phyloP scores from a whole-genome alignment of 2,113 vertebrate genomes.

The Peucedramus taeniatus region DNA sequence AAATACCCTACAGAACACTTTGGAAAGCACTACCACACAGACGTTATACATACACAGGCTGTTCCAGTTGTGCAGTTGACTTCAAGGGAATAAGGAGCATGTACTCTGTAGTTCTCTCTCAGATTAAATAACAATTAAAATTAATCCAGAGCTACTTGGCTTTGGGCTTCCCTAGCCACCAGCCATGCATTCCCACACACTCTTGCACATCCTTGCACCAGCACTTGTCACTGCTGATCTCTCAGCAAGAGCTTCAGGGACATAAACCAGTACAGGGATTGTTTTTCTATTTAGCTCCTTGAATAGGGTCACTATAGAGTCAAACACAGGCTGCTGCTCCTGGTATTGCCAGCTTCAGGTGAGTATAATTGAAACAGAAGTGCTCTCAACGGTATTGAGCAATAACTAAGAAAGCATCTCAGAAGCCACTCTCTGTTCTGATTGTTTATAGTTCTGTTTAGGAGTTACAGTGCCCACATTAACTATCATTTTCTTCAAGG shows the following conservation, averaged over 20 bases:
- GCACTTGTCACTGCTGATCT: not conserved
- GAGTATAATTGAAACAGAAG: not conserved
- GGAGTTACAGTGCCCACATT: not conserved
- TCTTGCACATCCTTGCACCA: not conserved
- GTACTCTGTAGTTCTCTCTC: not conserved
- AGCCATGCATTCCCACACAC: not conserved
- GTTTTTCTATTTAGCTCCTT: not conserved
- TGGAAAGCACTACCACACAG: not conserved
- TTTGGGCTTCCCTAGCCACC: not conserved
- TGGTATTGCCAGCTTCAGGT: not conserved
- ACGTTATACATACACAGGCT: not conserved
- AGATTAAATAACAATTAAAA: slow-evolving; percentile 11
- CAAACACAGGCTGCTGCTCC: not conserved
- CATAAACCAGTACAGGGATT: not conserved
- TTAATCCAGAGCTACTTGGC: not conserved
- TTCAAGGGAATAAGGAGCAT: not conserved
- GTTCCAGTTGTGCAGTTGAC: not conserved
- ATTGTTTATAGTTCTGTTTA: not conserved
- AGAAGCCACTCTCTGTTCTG: not conserved
- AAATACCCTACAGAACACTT: not conserved
- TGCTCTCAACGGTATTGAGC: not conserved
- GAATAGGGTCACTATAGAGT: not conserved
- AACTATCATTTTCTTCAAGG: not conserved
- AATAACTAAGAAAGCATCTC: not conserved
- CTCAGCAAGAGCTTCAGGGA: not conserved